Percentiles rank a stretch among this genome's conserved stretches.
Evolutionary conservation across 92 coral and sea anemone genomes (phyloP).

Genomic region (Plumapathes pennacea): DNA sequence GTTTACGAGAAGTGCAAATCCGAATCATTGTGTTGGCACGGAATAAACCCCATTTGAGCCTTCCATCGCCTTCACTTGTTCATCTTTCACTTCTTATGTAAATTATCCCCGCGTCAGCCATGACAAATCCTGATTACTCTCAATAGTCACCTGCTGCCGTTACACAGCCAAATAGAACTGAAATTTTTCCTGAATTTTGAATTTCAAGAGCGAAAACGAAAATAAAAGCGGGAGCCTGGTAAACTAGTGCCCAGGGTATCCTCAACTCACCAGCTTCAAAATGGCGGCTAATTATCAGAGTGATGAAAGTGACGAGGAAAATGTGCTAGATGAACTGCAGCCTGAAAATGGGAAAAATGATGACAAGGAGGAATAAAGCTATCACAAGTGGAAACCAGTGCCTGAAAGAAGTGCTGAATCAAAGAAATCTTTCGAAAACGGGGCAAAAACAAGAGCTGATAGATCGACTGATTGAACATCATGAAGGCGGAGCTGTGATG

Average conservation of each 20-base stretch:
- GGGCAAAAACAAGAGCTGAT: conserved; percentile 11
- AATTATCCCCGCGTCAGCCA: no score
- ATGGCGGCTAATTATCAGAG: conserved; percentile 3
- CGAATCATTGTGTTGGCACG: no score
- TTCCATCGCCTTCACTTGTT: no score
- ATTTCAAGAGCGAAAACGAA: conserved; percentile 1
- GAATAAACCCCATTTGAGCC: no score
- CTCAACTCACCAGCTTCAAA: not conserved
- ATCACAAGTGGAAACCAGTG: conserved; percentile 14
- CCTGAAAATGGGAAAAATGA: conserved; percentile 12
- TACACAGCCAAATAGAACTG: conserved; percentile 13
- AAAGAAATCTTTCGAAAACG: conserved; percentile 1
- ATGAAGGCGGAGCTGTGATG: conserved; percentile 12
- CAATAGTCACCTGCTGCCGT: no score
- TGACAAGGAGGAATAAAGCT: conserved; percentile 3
- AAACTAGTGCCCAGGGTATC: conserved; percentile 18
- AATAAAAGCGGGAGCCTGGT: conserved; percentile 14
- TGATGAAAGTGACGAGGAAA: conserved; percentile 9
- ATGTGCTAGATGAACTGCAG: conserved; percentile 15
- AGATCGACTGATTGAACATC: conserved; percentile 15
- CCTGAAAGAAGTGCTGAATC: not conserved
- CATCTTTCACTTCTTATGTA: no score
- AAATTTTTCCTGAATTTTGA: conserved; percentile 6
- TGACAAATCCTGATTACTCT: no score
- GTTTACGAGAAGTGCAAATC: no score